Percentiles rank a stretch among this genome's conserved stretches.
Evolutionary conservation across 2,113 vertebrate species (phyloP).

Genomic region (Stercorarius parasiticus): DNA sequence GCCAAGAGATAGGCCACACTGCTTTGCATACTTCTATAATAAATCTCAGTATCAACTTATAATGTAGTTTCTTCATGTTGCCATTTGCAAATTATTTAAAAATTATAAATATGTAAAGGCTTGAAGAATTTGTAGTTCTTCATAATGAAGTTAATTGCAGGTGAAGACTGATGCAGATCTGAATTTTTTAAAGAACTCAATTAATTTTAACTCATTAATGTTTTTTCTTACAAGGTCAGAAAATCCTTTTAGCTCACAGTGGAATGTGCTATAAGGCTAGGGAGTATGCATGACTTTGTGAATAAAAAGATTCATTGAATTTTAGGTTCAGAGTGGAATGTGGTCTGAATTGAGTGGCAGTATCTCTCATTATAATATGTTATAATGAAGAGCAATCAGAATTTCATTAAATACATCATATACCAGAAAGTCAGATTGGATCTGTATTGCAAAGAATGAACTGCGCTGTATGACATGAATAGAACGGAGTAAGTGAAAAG

Average conservation of each 20-base stretch:
- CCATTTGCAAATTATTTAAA: not conserved
- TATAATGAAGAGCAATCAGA: not conserved
- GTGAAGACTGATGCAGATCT: not conserved
- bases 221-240: not conserved
- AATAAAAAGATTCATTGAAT: not conserved
- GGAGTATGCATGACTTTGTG: not conserved
- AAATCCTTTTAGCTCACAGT: not conserved
- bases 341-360: not conserved
- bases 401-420: not conserved
- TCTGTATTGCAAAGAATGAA: not conserved
- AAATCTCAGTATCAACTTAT: not conserved
- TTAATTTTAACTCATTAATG: not conserved
- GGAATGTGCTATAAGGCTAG: not conserved
- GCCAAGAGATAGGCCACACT: not conserved
- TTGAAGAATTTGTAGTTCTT: not conserved
- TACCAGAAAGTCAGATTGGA: not conserved
- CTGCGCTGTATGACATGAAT: not conserved
- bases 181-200: not conserved
- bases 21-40: not conserved
- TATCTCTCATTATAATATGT: not conserved
- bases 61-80: not conserved
- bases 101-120: not conserved
- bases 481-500: not conserved
- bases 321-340: not conserved
- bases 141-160: not conserved